These are phyloP conservation scores for Didymodactylos carnosus DNA, from an alignment of 2,888 invertebrate species.

Conservation along the genomic window DNA sequence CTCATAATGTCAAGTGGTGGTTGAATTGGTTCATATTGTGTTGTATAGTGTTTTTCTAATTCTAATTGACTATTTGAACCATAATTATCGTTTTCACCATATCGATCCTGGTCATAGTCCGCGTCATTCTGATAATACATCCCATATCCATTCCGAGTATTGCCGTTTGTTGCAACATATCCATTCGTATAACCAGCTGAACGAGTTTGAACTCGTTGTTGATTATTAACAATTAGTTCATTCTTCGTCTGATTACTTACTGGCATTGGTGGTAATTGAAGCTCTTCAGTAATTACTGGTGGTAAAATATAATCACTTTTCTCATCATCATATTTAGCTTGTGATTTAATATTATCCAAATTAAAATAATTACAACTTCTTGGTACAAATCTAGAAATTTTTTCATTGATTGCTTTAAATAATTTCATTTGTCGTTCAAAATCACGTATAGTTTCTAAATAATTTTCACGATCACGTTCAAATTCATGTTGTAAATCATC, in stretches of 20 bases:
- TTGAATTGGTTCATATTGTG: neutral
- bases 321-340: constrained; percentile 53
- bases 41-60: neutral
- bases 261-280: constrained; percentile 42
- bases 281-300: constrained; percentile 44
- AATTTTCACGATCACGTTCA: constrained; percentile 58
- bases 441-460: constrained; percentile 55
- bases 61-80: neutral
- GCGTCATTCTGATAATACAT: neutral
- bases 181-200: neutral
- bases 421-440: constrained; percentile 51
- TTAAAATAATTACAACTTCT: constrained; percentile 56
- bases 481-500: constrained; percentile 59
- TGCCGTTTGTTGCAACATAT: neutral
- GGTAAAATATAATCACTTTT: constrained; percentile 51
- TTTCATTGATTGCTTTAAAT: constrained; percentile 35
- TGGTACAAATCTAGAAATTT: constrained; percentile 47
- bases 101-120: neutral
- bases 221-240: too few relatives aligned
- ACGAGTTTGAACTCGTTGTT: too few relatives aligned
- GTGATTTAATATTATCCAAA: constrained; percentile 47
- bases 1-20: neutral
- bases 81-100: neutral
- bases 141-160: too few relatives aligned
- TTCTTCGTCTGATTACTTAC: too few relatives aligned